Evolutionary conservation across 1,140 invertebrate species (phyloP).

Genomic region (Lithobius niger): DNA sequence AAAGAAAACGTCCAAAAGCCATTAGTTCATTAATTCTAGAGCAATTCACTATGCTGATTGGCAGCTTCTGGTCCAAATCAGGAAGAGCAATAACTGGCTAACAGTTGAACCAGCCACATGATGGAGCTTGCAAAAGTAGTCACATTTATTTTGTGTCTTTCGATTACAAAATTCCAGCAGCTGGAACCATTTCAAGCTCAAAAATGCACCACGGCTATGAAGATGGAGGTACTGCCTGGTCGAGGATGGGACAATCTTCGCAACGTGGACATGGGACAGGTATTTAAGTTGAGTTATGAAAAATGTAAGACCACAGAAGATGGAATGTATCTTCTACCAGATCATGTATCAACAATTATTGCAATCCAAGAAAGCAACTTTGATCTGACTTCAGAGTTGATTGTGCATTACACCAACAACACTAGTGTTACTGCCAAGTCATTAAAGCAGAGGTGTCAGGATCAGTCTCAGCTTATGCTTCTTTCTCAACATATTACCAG

Average conservation of each 20-base stretch:
- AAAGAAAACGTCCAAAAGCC: no score
- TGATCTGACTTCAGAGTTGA: constrained; percentile 21
- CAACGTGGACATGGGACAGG: constrained; percentile 20
- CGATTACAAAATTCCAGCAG: no score
- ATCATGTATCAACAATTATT: constrained; percentile 17
- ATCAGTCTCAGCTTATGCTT: constrained; percentile 13
- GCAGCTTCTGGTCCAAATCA: no score
- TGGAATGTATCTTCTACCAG: constrained; percentile 22
- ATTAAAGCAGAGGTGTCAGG: constrained; percentile 19
- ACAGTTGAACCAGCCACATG: no score
- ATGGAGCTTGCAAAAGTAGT: no score
- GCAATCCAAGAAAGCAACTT: constrained; percentile 22
- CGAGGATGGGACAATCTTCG: constrained; percentile 25
- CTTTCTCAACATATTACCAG: constrained; percentile 21
- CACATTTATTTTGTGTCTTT: no score
- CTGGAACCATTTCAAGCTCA: no score
- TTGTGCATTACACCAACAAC: constrained; percentile 22
- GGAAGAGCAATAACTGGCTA: no score
- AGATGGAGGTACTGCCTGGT: constrained; percentile 23
- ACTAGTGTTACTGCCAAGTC: constrained; percentile 21
- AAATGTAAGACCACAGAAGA: constrained; percentile 22
- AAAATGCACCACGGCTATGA: no score
- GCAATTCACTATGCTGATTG: no score
- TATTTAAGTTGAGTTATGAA: constrained; percentile 19
- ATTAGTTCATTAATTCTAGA: no score